Base-by-base conservation (phyloP, 23 tunicate species). In the Halocynthia roretzi region DNA sequence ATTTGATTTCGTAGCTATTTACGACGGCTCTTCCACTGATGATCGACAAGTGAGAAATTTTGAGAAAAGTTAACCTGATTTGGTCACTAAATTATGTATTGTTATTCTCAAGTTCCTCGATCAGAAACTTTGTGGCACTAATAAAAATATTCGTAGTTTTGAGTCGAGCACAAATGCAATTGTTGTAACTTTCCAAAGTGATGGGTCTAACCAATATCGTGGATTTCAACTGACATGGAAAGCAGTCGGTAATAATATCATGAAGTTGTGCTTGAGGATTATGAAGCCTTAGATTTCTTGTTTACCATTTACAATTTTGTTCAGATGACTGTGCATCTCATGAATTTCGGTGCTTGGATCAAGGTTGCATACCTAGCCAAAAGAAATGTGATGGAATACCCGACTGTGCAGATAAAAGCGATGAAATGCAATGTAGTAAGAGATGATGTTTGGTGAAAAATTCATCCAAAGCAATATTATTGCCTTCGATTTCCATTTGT, bases 371-470 rank as follows among this genome's bases (percentile, higher is more conserved):
- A 23, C 22, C 55, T 9, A 48, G 62, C n/a, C 48, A 20, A 22
- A 22, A 54, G 56, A 54, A 52, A 54, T 74, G 78, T 48, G 56
- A 74, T 56, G 63, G 63, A 53, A 54, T 14, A 21, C 12, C 56
- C 2, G 63, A 74, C 6, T 74, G 78, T 56, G 14, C 15, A 44
- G 78, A 74, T n/a, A 22, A 74, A 56, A 74, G 78, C 68, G 78
- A 74, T 48, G 78, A 74, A 54, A 74, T 50, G 18, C 64, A 74
- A 74, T 74, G 78, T 64, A 44, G 78, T 74, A 54, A 74, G 78
- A 17, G 56, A 10, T 14, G 17, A 14, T 15, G 15, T 58, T 58
- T 58, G 44, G 44, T 31, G 44, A 31, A 31, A 31, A 31, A 31
- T 31, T 31, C 44, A 31, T 31, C 44, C 44, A 31, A 31, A 31